phyloP scores from a whole-genome alignment of 1,140 invertebrate species.

The Aplysia californica region DNA sequence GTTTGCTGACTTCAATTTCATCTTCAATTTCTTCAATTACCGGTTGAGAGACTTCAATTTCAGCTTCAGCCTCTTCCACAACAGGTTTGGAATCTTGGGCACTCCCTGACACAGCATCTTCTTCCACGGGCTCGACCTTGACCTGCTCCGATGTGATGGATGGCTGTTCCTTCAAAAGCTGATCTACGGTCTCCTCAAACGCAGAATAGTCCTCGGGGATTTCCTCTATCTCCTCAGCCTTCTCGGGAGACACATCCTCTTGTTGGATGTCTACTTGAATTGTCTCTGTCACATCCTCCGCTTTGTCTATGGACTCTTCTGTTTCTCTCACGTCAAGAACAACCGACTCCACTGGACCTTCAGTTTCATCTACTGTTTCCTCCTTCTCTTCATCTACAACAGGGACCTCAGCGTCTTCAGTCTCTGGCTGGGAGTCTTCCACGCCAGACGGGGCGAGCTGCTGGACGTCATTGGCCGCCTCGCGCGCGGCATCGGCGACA shows the following conservation, averaged over 20 bases:
- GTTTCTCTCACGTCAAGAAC: constrained; percentile 26
- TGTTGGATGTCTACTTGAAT: background rate
- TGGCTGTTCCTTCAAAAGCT: background rate
- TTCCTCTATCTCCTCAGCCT: background rate
- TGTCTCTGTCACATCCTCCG: background rate
- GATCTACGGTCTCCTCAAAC: background rate
- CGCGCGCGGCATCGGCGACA: too few relatives aligned
- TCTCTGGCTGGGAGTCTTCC: too few relatives aligned
- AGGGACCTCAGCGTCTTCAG: too few relatives aligned
- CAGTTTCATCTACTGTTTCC: too few relatives aligned
- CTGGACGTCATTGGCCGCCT: too few relatives aligned
- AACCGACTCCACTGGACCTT: too few relatives aligned
- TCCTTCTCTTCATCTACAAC: too few relatives aligned
- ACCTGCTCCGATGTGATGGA: background rate
- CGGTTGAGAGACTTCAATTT: background rate
- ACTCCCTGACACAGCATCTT: too few relatives aligned
- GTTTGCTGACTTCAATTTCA: constrained; percentile 26
- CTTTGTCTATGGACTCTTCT: constrained; percentile 28
- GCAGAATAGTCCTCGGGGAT: constrained; percentile 6
- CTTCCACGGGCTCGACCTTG: background rate
- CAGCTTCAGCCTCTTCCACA: background rate
- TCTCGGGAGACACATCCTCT: background rate
- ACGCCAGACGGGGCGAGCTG: too few relatives aligned
- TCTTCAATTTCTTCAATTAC: constrained; percentile 18
- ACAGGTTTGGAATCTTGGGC: too few relatives aligned